Percentiles rank a stretch among this genome's conserved stretches.
Evolutionary conservation across 2,113 vertebrate genomes (phyloP).

Genomic region (Herpetotheres cachinnans): DNA sequence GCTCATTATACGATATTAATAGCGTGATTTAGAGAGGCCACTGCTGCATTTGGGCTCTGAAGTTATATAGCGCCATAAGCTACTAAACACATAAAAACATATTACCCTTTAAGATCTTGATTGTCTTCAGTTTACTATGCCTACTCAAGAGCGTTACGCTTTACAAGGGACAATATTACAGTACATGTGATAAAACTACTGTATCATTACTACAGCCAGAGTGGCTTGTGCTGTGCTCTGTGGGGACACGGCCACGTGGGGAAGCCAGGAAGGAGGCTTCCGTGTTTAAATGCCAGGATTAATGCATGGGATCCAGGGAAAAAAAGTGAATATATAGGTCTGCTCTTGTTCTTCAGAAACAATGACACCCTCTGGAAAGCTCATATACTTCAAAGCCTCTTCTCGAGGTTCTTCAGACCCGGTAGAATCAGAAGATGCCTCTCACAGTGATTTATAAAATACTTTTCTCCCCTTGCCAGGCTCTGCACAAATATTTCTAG

Average conservation of each 20-base stretch:
- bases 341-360: background rate
- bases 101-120: background rate
- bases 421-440: background rate
- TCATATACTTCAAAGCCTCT: background rate
- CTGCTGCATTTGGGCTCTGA: background rate
- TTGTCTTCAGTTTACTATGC: slow-evolving; percentile 10
- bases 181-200: background rate
- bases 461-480: background rate
- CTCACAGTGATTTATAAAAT: background rate
- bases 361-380: background rate
- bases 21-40: background rate
- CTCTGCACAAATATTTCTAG: background rate
- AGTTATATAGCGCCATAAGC: background rate
- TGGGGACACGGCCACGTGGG: rapidly evolving
- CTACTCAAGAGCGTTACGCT: background rate
- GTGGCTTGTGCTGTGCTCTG: rapidly evolving
- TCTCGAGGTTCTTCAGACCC: background rate
- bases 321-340: too few relatives aligned
- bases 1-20: background rate
- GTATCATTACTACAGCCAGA: background rate
- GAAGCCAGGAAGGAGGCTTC: background rate
- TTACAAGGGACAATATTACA: background rate
- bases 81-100: background rate
- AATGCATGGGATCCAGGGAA: background rate
- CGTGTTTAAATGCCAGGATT: background rate